Conservation (phyloP, 1,140 invertebrate genomes). For the Leptinotarsa lineolata region DNA sequence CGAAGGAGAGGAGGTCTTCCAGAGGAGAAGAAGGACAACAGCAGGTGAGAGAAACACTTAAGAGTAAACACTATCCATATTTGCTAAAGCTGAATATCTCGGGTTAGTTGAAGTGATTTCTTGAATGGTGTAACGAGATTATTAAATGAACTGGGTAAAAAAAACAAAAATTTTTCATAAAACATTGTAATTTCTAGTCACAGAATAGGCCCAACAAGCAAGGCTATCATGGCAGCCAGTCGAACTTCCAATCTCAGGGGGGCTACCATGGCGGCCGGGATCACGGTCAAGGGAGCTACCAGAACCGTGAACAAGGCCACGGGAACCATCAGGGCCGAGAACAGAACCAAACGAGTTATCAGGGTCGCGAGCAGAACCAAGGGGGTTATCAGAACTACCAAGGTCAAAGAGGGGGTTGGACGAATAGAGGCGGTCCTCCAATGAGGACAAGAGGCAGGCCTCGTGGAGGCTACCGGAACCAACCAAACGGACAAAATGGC, state of each 20-base stretch:
- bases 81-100: not conserved
- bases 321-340: slow-evolving; percentile 37
- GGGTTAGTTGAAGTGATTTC: not conserved
- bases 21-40: slow-evolving; percentile 41
- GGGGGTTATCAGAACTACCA: slow-evolving; percentile 30
- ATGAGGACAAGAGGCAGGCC: slow-evolving; percentile 30
- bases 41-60: too few relatives aligned
- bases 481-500: slow-evolving; percentile 44
- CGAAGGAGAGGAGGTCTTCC: slow-evolving; percentile 48
- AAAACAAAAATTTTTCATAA: too few relatives aligned
- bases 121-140: not conserved
- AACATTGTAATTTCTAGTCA: too few relatives aligned
- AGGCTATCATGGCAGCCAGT: not conserved
- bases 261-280: slow-evolving; percentile 54
- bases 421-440: slow-evolving; percentile 29
- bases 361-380: slow-evolving; percentile 28
- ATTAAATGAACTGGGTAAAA: too few relatives aligned
- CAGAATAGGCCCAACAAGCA: slow-evolving; percentile 3
- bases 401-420: slow-evolving; percentile 48
- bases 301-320: not conserved
- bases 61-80: too few relatives aligned
- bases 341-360: slow-evolving; percentile 25
- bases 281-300: slow-evolving; percentile 49
- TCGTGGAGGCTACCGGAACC: slow-evolving; percentile 40
- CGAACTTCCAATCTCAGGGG: slow-evolving; percentile 26